Evolutionary conservation across 2,797 vertebrate genomes (phyloP), one percentile per base, ranked within the genome.

Genomic region (Peromyscus melanophrys): DNA sequence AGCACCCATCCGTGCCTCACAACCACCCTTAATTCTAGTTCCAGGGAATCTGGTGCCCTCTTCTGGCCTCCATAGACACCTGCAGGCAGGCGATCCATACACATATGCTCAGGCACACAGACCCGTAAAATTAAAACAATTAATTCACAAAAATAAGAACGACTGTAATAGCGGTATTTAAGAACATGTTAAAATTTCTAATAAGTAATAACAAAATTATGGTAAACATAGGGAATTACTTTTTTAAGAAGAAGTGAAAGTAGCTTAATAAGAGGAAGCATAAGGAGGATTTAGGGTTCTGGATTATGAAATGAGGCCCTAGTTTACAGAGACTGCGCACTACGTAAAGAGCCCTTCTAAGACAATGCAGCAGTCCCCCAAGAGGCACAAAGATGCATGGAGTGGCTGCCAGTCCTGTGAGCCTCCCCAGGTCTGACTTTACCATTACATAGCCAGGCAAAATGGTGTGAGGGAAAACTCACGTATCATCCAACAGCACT

Each of bases 141-240:
- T 69, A 69, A n/a, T n/a, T 52, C 12, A 52, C 4, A 52, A 85
- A 83, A 69, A 49, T 8, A 67, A 67, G 61, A 75, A 23, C 12
- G 81, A 40, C 12, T 57, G 49, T 10, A 1, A 34, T n/a, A 90
- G 46, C 31, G 27, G 61, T 46, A 4, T 86, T 96, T 90, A 52
- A 82, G 95, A 92, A 71, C 1, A 43, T 4, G 25, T 67, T 87
- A 77, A 65, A 43, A 73, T 90, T 92, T 76, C 63, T 90, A 89
- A 75, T 63, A 76, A 52, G 31, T 31, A 76, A 80, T 59, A 55
- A 76, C 3, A 87, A 49, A n/a, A 73, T 67, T 37, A 87, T 1
- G 63, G 46, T 91, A 78, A 94, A 91, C 57, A 31, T 13, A 83
- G 37, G 37, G 27, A 7, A 88, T 81, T 61, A 57, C 46, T 37